Base-by-base conservation (phyloP, 2,113 vertebrate genomes). In the Oxyura jamaicensis region DNA sequence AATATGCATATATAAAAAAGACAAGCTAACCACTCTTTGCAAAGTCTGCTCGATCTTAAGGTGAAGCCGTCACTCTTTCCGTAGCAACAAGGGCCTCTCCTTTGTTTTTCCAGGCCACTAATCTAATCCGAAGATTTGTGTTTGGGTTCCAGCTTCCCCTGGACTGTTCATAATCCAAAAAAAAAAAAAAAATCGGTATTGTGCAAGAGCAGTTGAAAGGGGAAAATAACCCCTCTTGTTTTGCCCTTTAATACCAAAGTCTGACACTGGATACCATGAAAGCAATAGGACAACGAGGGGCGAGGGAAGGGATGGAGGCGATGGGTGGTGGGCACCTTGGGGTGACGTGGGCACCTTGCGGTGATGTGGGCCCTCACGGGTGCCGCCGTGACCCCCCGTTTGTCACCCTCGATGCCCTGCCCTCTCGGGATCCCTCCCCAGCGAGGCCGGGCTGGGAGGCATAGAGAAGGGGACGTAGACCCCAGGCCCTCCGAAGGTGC, bases 61-160 rank as follows among this genome's bases (percentile, higher is more conserved):
- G 28, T 71, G 35, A 76, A 78, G 11, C 76, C 66, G 28, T 39
- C 52, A 13, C 68, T 60, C 88, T 28, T 83, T 36, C n/a, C 11
- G 7, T 22, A 48, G 79, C 33, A 81, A 42, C 25, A n/a, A 83
- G 12, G 35, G 71, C 29, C 33, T 93, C n/a, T 68, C 26, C 52
- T 76, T 86, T 86, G 53, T 55, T 86, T 92, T 91, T 52, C 44
- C 48, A 29, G 11, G 44, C 33, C 73, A 29, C 31, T 72, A 68
- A 66, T 73, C n/a, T 50, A 59, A 86, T 46, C 36, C 39, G 72
- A 36, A 75, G 58, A 46, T 44, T 65, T 83, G 42, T 36, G n/a
- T 80, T 65, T 83, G 76, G 63, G 76, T 63, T 80, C 21, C 59
- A 72, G 33, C n/a, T 72, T 73, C 10, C 13, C 18, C 18, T 23